A percentile compares a stretch with the other conserved stretches of the same genome.
phyloP scores from a whole-genome alignment of 1,140 invertebrate species.

The Apocrypta bakeri region DNA sequence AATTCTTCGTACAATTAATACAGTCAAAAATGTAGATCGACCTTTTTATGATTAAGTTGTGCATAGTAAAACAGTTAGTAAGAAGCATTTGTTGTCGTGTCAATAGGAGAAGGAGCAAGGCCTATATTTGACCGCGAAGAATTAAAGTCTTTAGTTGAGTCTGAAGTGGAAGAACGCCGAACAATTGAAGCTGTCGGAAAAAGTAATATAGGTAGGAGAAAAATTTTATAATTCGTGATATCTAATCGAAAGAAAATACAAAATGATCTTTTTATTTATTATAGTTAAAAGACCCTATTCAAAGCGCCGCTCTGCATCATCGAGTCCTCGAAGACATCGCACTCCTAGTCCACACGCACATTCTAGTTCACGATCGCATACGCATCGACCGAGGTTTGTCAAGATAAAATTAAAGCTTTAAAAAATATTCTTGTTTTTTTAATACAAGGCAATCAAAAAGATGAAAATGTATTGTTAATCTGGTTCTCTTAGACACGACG shows the following conservation, averaged over 20 bases:
- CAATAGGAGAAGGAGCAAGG: constrained; percentile 48
- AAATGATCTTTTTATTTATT: not conserved
- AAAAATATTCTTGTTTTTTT: not conserved
- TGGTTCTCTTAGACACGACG: too few relatives aligned
- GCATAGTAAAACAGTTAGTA: not conserved
- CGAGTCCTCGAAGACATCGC: constrained; percentile 26
- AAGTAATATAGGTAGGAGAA: constrained; percentile 10
- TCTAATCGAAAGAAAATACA: not conserved
- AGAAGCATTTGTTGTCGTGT: not conserved
- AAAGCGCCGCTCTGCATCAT: constrained; percentile 20
- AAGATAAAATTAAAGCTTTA: not conserved
- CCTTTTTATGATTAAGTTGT: not conserved
- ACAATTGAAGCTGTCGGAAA: constrained; percentile 25
- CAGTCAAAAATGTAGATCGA: not conserved
- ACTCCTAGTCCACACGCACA: constrained; percentile 11
- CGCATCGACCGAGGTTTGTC: constrained; percentile 26
- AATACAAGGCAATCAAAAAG: too few relatives aligned
- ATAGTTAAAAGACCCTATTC: not conserved
- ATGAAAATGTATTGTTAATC: too few relatives aligned
- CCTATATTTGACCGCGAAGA: constrained; percentile 47
- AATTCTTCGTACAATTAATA: not conserved
- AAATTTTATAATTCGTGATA: too few relatives aligned
- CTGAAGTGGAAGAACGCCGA: constrained; percentile 31
- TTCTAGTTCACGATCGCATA: not conserved
- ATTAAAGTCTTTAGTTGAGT: constrained; percentile 23